Conservation (phyloP, 2,888 invertebrate genomes). For the Stenotaenia linearis region DNA sequence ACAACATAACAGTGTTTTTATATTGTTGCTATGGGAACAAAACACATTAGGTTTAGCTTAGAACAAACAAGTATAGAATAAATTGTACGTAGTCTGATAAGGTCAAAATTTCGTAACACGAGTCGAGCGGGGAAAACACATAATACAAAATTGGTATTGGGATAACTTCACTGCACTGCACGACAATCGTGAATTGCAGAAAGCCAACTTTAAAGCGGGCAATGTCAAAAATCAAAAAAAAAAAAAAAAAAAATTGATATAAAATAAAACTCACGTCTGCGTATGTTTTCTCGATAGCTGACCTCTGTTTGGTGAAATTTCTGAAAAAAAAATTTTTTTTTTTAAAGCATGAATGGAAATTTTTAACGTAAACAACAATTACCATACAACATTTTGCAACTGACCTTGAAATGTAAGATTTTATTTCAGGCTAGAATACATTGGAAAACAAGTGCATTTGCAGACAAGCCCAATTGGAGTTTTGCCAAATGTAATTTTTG, state of each 20-base stretch:
- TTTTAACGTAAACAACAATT: not conserved
- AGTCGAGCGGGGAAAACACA: too few relatives aligned
- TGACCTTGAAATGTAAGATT: not conserved
- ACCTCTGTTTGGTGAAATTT: slow-evolving; percentile 82
- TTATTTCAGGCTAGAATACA: not conserved
- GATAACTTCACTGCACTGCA: not conserved
- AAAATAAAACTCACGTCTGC: slow-evolving; percentile 65
- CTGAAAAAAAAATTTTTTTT: slow-evolving; percentile 51
- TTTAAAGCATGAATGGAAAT: not conserved
- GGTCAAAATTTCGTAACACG: not conserved
- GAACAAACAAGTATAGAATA: not conserved
- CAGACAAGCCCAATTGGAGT: not conserved
- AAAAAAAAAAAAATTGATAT: not conserved
- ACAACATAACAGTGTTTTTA: not conserved
- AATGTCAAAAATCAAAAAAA: not conserved
- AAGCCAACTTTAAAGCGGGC: not conserved
- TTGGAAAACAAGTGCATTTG: not conserved
- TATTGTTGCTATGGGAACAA: not conserved
- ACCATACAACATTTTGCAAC: not conserved
- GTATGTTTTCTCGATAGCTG: slow-evolving; percentile 88
- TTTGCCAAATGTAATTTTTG: not conserved
- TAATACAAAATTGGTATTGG: not conserved
- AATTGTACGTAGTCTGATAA: not conserved
- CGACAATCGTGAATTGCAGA: not conserved
- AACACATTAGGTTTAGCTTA: not conserved